Evolutionary conservation across 2,888 invertebrate genomes (phyloP), one percentile per base, ranked within the genome.

Genomic region (Strigamia transsilvanica): DNA sequence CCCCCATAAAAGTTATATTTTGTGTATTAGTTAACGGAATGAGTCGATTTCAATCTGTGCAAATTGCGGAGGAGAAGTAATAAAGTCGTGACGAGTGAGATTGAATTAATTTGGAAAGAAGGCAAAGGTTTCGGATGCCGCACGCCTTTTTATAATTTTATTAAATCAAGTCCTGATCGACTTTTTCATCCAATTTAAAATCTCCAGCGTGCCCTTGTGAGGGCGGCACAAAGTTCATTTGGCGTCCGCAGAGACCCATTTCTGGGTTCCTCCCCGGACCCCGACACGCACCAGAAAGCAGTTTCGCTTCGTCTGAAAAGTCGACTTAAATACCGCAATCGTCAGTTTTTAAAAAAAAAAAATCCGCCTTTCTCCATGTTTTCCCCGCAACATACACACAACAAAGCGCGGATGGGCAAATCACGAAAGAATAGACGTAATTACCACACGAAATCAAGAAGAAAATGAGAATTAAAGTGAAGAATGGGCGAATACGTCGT

Each of bases 161-260:
- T 73, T 73, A 73, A 73, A 73, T 73, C 73, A 73, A 27, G 13
- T 73, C 27, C 32, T 12, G 32, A 73, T 73, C 73, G 73, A 73
- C 73, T 73, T 73, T 73, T 73, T 73, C 73, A 73, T 73, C 27
- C 73, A 73, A 73, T 73, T 73, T 73, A 10, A 73, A 73, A 73
- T 32, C 73, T 73, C 73, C 32, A 27, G 73, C 13, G 73, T 32
- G 73, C 32, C 73, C 32, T 73, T 73, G 73, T 18, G 32, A 73
- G 73, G 73, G 73, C 73, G 73, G 73, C 73, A 73, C 27, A 73
- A 73, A 73, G 73, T 73, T 73, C 73, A 73, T 73, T 73, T 73
- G 5, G 32, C 12, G 73, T 73, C 73, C 73, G 27, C 15, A 32
- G 73, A 73, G 73, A 73, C 73, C 73, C 73, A 73, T 73, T 73